Conservation (phyloP, 2,797 vertebrate species). For the Helicolenus hilgendorfi region DNA sequence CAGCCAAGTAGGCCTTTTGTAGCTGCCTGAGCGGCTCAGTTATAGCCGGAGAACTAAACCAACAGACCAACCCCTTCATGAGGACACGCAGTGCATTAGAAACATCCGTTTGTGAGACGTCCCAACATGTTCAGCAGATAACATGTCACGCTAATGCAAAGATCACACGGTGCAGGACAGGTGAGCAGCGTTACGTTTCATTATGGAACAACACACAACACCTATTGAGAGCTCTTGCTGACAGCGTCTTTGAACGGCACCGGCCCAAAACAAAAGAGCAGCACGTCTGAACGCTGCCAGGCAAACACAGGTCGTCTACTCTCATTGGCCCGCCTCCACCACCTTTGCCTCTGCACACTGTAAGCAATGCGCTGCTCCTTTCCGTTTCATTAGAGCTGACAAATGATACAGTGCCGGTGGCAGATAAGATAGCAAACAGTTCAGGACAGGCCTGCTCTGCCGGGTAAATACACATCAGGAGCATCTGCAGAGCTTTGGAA, state of each 20-base stretch:
- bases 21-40: not conserved
- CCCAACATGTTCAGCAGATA: conserved; percentile 57
- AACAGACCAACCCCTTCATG: not conserved
- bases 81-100: conserved; percentile 27
- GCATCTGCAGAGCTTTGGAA: conserved; percentile 53
- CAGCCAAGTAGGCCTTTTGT: not conserved
- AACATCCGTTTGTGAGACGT: conserved; percentile 45
- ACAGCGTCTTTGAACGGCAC: conserved; percentile 70
- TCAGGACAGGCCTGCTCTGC: conserved; percentile 43
- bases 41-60: not conserved
- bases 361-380: conserved; percentile 50
- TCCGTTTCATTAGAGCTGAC: conserved; percentile 79
- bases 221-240: conserved; percentile 59
- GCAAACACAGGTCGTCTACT: conserved; percentile 58
- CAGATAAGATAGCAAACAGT: conserved; percentile 76
- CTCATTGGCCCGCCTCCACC: conserved; percentile 28
- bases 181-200: conserved; percentile 64
- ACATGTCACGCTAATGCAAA: conserved; percentile 54
- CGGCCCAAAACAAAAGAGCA: conserved; percentile 68
- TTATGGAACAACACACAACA: conserved; percentile 64
- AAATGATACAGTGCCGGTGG: conserved; percentile 69
- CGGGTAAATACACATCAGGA: conserved; percentile 64
- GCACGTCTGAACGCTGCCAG: conserved; percentile 30
- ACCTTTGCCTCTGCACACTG: conserved; percentile 63
- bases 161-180: conserved; percentile 55